Evolutionary conservation across 92 coral and sea anemone species (phyloP).

Genomic region (Chrysogorgia sp.): DNA sequence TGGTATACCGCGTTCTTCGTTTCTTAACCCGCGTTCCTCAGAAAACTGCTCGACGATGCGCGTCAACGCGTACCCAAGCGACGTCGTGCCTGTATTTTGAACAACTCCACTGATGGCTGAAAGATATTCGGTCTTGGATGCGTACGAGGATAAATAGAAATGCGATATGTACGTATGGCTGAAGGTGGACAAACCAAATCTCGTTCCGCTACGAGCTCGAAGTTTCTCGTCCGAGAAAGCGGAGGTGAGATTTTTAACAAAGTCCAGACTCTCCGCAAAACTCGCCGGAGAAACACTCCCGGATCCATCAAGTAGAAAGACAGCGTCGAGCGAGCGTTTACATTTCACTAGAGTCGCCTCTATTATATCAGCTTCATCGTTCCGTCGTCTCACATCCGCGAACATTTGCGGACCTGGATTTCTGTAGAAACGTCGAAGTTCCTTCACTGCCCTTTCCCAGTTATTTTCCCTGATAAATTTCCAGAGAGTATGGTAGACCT

Average conservation of each 20-base stretch:
- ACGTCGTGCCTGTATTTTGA: constrained; percentile 8
- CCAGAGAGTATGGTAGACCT: constrained; percentile 47
- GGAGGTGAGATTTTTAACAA: constrained; percentile 32
- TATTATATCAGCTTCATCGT: constrained; percentile 55
- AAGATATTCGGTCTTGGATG: constrained; percentile 14
- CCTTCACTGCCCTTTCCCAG: constrained; percentile 40
- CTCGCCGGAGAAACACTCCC: constrained; percentile 53
- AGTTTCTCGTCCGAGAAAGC: constrained; percentile 43
- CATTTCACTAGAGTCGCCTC: constrained; percentile 46
- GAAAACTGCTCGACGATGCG: constrained; percentile 33
- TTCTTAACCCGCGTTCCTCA: constrained; percentile 29
- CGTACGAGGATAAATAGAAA: constrained; percentile 21
- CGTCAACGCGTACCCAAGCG: constrained; percentile 21
- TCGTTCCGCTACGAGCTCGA: constrained; percentile 29
- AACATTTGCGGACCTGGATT: constrained; percentile 12
- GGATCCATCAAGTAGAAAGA: constrained; percentile 68
- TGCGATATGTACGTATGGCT: background rate
- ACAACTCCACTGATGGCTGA: constrained; percentile 31
- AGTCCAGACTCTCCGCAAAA: constrained; percentile 55
- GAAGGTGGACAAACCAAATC: constrained; percentile 49
- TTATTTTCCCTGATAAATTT: constrained; percentile 39
- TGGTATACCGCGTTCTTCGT: constrained; percentile 27
- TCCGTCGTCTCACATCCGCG: constrained; percentile 44
- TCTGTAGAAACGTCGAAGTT: constrained; percentile 46
- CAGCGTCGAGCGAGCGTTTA: constrained; percentile 63